Evolutionary conservation across 2,888 invertebrate species (phyloP).

Genomic region (Oscheius myriophilus): DNA sequence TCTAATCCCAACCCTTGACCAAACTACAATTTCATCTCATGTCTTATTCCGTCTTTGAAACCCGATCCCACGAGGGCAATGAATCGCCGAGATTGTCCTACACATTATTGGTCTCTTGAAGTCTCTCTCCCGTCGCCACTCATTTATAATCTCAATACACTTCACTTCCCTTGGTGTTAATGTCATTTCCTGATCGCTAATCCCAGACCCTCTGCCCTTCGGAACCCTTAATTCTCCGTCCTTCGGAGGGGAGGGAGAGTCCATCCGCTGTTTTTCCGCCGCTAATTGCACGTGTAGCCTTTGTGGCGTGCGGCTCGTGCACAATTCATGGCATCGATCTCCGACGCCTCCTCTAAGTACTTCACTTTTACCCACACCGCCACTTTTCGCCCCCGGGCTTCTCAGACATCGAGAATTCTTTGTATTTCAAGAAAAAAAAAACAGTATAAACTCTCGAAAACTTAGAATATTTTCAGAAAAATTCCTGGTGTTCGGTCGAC

Average conservation of each 20-base stretch:
- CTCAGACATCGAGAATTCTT: not conserved
- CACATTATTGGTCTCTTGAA: not conserved
- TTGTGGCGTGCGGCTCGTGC: slow-evolving; percentile 9
- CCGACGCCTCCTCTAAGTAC: slow-evolving; percentile 30
- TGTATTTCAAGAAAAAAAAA: not conserved
- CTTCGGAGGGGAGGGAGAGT: no score
- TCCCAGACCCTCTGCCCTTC: not conserved
- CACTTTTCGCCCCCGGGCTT: slow-evolving; percentile 11
- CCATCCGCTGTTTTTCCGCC: not conserved
- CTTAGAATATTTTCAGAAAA: no score
- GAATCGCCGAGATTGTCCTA: no score
- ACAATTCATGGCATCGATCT: slow-evolving; percentile 30
- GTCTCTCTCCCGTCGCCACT: not conserved
- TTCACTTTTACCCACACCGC: slow-evolving; percentile 17
- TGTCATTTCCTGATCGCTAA: not conserved
- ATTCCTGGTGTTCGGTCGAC: no score
- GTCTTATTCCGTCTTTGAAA: no score
- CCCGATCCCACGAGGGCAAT: no score
- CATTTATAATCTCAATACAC: not conserved
- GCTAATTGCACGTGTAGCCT: slow-evolving; percentile 8
- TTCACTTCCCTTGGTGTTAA: not conserved
- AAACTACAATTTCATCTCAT: no score
- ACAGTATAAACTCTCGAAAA: no score
- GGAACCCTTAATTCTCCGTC: not conserved
- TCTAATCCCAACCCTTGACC: no score